Evolutionary conservation across 2,888 invertebrate genomes (phyloP).

Genomic region (Ypsolopha sequella): DNA sequence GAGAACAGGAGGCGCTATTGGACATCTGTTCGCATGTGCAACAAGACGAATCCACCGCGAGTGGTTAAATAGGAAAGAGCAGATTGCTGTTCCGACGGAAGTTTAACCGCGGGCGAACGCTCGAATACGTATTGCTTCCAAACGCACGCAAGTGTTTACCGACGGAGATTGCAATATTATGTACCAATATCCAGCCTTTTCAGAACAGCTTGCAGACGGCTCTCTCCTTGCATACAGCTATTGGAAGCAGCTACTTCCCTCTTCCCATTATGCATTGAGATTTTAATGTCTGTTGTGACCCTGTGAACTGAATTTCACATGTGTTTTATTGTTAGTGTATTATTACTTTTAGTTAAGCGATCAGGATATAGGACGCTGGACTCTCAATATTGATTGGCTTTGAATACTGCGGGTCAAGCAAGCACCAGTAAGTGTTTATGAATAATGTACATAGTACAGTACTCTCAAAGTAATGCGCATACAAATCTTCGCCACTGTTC

Average conservation of each 20-base stretch:
- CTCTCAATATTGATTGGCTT: neutral
- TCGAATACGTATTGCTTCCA: conserved; percentile 22
- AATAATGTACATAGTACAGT: no score
- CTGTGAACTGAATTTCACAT: neutral
- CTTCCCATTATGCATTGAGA: conserved; percentile 12
- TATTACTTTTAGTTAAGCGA: neutral
- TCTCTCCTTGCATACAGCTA: neutral
- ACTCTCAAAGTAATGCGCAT: no score
- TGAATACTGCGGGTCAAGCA: neutral
- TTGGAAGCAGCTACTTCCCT: neutral
- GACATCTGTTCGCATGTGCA: conserved; percentile 5
- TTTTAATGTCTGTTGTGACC: conserved; percentile 21
- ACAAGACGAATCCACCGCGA: conserved; percentile 35
- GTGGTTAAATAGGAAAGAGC: conserved; percentile 60
- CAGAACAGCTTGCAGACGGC: neutral
- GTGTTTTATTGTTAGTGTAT: neutral
- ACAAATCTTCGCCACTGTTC: no score
- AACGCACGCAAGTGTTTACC: conserved; percentile 49
- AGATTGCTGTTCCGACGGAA: conserved; percentile 36
- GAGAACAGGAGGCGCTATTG: neutral
- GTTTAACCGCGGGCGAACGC: conserved; percentile 7
- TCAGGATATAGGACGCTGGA: no score
- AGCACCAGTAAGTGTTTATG: no score
- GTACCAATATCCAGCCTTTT: conserved; percentile 42
- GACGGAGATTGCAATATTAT: conserved; percentile 62